These are phyloP conservation scores for Ophraella communa DNA, from an alignment of 2,888 invertebrate genomes.

Conservation along the genomic window DNA sequence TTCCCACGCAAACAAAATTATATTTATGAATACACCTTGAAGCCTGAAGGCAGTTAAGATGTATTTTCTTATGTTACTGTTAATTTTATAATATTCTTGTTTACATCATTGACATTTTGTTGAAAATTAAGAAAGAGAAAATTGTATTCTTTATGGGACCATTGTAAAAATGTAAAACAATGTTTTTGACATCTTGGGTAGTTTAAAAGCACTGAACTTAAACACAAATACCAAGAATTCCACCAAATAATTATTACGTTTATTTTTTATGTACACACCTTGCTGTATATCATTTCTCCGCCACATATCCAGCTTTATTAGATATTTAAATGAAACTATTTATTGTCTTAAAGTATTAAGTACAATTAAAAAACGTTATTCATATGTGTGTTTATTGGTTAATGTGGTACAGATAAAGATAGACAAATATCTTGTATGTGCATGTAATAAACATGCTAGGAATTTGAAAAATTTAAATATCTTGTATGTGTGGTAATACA, in stretches of 20 bases:
- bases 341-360: constrained; percentile 31
- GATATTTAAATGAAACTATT: constrained; percentile 30
- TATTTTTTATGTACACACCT: constrained; percentile 19
- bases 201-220: neutral
- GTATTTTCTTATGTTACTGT: constrained; percentile 17
- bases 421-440: constrained; percentile 30
- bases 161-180: too few species aligned
- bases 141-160: too few species aligned
- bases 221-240: constrained; percentile 16
- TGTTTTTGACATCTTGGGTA: too few species aligned
- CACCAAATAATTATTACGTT: constrained; percentile 14
- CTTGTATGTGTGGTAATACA: constrained; percentile 23
- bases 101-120: too few species aligned
- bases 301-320: constrained; percentile 35
- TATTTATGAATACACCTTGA: constrained; percentile 41
- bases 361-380: constrained; percentile 33
- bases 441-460: constrained; percentile 38
- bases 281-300: constrained; percentile 26
- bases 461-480: constrained; percentile 40
- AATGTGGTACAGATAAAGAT: constrained; percentile 41
- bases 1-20: constrained; percentile 51
- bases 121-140: too few species aligned
- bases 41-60: constrained; percentile 17
- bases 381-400: constrained; percentile 32
- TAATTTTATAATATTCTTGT: constrained; percentile 6